Conservation (phyloP, 2,113 vertebrate genomes). For the Theristicus caerulescens region DNA sequence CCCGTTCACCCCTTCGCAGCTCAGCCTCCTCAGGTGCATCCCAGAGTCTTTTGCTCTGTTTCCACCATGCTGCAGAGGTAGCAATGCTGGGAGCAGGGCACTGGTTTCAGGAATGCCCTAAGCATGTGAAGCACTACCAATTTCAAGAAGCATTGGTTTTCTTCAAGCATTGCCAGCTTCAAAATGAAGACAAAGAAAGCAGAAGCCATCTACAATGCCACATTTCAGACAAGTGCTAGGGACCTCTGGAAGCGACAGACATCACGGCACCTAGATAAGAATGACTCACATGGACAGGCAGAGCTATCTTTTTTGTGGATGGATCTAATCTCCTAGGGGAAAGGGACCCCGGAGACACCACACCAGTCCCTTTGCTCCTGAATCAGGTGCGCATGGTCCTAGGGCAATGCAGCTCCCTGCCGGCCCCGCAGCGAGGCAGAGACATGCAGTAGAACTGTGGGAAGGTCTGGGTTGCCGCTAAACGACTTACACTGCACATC, state of each 20-base stretch:
- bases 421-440: neutral
- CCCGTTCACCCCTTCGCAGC: neutral
- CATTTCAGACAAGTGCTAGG: neutral
- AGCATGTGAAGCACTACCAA: neutral
- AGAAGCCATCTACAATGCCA: neutral
- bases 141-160: neutral
- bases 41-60: neutral
- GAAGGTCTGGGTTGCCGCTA: conserved; percentile 62
- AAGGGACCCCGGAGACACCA: neutral
- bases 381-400: neutral
- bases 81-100: neutral
- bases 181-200: neutral
- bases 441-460: conserved; percentile 70
- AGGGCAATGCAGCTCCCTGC: conserved; percentile 55
- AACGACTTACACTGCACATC: conserved; percentile 98
- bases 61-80: neutral
- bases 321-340: neutral
- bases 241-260: neutral
- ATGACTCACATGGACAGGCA: neutral
- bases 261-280: neutral
- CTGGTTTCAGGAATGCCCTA: neutral
- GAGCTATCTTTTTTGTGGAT: neutral
- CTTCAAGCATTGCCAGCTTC: neutral
- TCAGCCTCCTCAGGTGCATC: neutral
- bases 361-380: neutral